phyloP scores from a whole-genome alignment of 2,113 vertebrate genomes.

The Podiceps cristatus region DNA sequence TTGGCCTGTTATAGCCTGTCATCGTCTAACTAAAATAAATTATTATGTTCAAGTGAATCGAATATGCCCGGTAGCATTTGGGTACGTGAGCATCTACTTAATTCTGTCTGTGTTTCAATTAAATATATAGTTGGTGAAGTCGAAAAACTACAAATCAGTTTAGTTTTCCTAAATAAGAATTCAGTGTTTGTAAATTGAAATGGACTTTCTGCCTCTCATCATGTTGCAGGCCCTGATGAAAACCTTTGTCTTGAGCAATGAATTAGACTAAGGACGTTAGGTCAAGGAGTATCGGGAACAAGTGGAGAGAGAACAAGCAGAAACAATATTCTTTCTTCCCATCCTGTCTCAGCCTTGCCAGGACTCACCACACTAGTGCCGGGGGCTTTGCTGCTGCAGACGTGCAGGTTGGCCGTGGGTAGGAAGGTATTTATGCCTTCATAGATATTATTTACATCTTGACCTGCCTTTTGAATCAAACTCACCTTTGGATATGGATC shows the following conservation, averaged over 20 bases:
- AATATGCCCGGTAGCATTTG: not conserved
- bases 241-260: not conserved
- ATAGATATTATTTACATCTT: not conserved
- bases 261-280: not conserved
- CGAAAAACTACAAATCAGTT: not conserved
- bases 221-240: not conserved
- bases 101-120: constrained; percentile 5
- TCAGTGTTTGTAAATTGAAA: not conserved
- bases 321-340: not conserved
- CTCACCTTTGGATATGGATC: not conserved
- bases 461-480: not conserved
- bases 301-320: not conserved
- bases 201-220: not conserved
- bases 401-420: fast-evolving
- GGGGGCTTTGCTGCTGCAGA: not conserved
- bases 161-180: not conserved
- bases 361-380: fast-evolving
- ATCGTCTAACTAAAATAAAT: not conserved
- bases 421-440: not conserved
- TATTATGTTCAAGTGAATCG: not conserved
- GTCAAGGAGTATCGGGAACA: not conserved
- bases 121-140: not conserved
- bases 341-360: not conserved
- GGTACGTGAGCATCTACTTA: not conserved
- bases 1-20: not conserved